Conservation (phyloP, 1,140 invertebrate species). For the Hypsibius dujardini region DNA sequence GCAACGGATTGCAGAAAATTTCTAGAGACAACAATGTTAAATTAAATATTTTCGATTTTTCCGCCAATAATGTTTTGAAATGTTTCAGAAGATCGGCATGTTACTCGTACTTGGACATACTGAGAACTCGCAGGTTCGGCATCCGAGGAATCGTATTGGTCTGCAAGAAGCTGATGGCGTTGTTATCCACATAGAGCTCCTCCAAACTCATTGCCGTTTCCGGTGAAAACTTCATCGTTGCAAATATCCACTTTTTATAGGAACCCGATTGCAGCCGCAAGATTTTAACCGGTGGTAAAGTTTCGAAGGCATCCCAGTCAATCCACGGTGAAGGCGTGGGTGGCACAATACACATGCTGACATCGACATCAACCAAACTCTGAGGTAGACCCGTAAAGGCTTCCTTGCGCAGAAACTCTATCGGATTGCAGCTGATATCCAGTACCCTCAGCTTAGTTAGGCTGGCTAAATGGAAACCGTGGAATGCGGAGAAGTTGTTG, state of each 20-base stretch:
- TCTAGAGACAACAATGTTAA: constrained; percentile 29
- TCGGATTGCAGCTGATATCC: background rate
- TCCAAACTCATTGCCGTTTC: background rate
- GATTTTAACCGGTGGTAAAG: background rate
- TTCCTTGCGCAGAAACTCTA: background rate
- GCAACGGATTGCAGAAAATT: constrained; percentile 62
- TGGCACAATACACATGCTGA: background rate
- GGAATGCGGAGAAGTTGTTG: background rate
- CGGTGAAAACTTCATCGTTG: background rate
- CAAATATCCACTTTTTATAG: background rate
- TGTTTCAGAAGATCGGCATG: too few relatives aligned
- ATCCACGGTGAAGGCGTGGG: background rate
- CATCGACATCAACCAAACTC: background rate
- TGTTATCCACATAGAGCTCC: constrained; percentile 1
- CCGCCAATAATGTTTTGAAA: too few relatives aligned
- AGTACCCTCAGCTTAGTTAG: background rate
- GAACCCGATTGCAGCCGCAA: background rate
- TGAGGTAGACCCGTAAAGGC: background rate
- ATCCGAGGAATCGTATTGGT: background rate
- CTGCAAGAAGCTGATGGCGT: background rate
- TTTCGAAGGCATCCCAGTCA: background rate
- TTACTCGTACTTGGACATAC: background rate
- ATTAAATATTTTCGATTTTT: too few relatives aligned
- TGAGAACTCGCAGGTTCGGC: background rate
- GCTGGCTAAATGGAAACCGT: background rate